These are phyloP conservation scores for Psittacula cyanocephala DNA, from an alignment of 2,113 vertebrate genomes.

Conservation along the genomic window DNA sequence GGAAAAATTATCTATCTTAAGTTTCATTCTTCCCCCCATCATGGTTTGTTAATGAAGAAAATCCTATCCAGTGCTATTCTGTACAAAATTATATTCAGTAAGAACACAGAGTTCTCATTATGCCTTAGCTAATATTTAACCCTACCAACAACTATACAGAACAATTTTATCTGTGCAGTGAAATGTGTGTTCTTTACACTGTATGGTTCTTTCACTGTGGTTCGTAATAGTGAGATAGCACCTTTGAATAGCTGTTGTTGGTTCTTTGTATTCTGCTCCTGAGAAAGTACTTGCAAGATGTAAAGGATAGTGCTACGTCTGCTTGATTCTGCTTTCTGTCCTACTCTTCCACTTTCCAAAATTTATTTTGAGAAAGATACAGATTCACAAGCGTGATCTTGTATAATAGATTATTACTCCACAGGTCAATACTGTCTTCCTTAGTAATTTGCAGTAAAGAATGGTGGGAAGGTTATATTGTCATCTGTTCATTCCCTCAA, in stretches of 20 bases:
- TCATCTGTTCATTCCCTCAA: neutral
- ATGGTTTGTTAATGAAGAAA: constrained; percentile 3
- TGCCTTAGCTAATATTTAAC: neutral
- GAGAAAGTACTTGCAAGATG: neutral
- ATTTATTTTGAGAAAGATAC: neutral
- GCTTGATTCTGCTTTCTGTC: neutral
- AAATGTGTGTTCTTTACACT: neutral
- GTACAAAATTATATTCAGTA: neutral
- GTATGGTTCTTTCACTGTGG: neutral
- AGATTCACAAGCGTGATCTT: neutral
- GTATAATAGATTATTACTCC: neutral
- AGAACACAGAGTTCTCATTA: constrained; percentile 18
- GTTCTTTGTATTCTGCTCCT: neutral
- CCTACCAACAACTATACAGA: neutral
- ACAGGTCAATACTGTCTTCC: neutral
- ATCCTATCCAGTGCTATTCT: constrained; percentile 29
- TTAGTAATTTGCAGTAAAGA: neutral
- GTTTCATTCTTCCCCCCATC: constrained; percentile 8
- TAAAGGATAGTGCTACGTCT: neutral
- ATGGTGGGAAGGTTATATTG: neutral
- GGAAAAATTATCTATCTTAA: constrained; percentile 37
- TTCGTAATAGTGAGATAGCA: neutral
- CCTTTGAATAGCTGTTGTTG: neutral
- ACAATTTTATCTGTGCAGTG: neutral
- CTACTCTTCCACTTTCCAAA: neutral